These are phyloP conservation scores for Ptychadena robeensis DNA, from an alignment of 2,797 vertebrate genomes.

Conservation along the genomic window DNA sequence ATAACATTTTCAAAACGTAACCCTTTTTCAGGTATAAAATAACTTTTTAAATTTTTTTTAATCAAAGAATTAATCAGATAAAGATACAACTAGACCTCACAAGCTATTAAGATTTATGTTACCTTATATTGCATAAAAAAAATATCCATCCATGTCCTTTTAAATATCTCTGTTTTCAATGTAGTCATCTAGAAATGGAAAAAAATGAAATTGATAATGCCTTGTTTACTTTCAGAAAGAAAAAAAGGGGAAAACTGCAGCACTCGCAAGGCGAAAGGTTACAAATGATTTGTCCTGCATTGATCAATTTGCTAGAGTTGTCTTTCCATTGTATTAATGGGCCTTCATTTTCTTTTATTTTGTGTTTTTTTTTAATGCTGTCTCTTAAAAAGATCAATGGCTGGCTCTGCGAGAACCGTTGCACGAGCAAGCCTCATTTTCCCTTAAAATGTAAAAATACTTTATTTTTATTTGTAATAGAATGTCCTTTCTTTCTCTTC, in stretches of 20 bases:
- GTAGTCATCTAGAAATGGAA: constrained; percentile 70
- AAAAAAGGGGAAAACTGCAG: constrained; percentile 66
- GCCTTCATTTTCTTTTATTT: constrained; percentile 82
- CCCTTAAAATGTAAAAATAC: constrained; percentile 77
- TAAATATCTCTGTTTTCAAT: constrained; percentile 72
- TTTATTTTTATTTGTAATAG: constrained; percentile 81
- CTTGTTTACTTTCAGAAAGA: constrained; percentile 67
- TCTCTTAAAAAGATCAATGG: constrained; percentile 83
- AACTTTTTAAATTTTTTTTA: no score
- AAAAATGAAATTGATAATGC: constrained; percentile 72
- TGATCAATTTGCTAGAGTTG: constrained; percentile 81
- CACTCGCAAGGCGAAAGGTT: constrained; percentile 76
- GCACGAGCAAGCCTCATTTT: constrained; percentile 74
- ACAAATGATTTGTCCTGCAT: constrained; percentile 77
- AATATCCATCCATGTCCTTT: constrained; percentile 66
- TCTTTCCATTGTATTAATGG: constrained; percentile 80
- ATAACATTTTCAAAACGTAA: no score
- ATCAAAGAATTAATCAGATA: no score
- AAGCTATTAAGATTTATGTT: constrained; percentile 8
- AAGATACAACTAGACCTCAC: neutral
- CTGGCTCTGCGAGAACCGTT: constrained; percentile 64
- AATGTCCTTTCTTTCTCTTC: constrained; percentile 72
- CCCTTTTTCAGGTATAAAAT: no score
- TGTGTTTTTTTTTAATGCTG: constrained; percentile 71
- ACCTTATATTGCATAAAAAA: constrained; percentile 47